Evolutionary conservation across 2,888 invertebrate species (phyloP).

Genomic region (Pristionchus arcanus): DNA sequence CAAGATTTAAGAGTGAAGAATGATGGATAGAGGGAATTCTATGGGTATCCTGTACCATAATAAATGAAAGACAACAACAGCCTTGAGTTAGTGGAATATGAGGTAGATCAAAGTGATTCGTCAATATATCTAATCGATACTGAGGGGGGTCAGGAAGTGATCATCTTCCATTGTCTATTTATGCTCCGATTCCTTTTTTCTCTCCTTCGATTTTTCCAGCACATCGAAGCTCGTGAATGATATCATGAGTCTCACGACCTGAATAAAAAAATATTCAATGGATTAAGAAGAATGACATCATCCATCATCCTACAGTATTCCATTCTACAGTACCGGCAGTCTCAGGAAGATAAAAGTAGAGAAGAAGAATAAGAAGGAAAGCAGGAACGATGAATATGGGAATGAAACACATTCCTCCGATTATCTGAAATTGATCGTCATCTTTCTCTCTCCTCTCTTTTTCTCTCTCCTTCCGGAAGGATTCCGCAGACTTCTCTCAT

Average conservation of each 20-base stretch:
- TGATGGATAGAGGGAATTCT: neutral
- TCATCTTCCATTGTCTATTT: neutral
- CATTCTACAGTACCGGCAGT: constrained; percentile 41
- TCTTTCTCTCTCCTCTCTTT: neutral
- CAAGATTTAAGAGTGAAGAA: constrained; percentile 18
- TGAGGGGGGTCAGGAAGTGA: neutral
- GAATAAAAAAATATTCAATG: neutral
- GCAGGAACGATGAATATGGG: constrained; percentile 72
- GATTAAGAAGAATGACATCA: neutral
- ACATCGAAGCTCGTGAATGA: constrained; percentile 48
- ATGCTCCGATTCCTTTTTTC: neutral
- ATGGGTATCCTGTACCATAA: neutral
- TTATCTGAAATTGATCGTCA: constrained; percentile 57
- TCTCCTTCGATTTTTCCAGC: constrained; percentile 31
- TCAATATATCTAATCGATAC: neutral
- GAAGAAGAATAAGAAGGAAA: constrained; percentile 54
- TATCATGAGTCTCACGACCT: constrained; percentile 49
- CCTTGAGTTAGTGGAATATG: constrained; percentile 2
- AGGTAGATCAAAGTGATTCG: constrained; percentile 1
- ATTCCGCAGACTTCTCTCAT: neutral
- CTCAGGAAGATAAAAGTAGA: constrained; percentile 51
- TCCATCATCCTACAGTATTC: neutral
- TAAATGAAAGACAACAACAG: neutral
- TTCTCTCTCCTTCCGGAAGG: constrained; percentile 5
- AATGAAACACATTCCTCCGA: constrained; percentile 72